These are phyloP conservation scores for Stegophylla sp. DNA, from an alignment of 2,888 invertebrate genomes.

Conservation along the genomic window DNA sequence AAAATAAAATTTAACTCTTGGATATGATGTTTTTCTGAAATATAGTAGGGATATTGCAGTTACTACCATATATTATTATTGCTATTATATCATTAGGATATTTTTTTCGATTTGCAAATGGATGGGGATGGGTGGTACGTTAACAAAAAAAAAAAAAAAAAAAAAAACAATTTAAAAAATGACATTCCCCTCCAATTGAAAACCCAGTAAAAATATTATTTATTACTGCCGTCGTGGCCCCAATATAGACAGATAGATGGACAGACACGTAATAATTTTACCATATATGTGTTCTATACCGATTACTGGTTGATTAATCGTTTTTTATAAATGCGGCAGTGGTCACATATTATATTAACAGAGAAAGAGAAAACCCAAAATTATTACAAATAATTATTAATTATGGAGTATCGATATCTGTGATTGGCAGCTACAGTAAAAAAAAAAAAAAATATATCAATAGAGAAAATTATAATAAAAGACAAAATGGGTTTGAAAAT, in stretches of 20 bases:
- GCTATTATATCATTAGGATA: conserved; percentile 51
- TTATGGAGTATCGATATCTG: conserved; percentile 43
- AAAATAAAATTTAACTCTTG: conserved; percentile 23
- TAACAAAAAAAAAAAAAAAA: conserved; percentile 53
- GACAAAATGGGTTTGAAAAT: conserved; percentile 22
- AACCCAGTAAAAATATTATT: conserved; percentile 53
- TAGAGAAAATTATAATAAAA: conserved; percentile 40
- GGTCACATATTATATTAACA: conserved; percentile 53
- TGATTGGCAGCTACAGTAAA: conserved; percentile 40
- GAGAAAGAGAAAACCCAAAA: conserved; percentile 51
- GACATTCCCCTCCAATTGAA: conserved; percentile 38
- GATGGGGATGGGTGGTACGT: conserved; percentile 10
- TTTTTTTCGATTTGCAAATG: conserved; percentile 44
- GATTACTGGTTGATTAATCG: conserved; percentile 56
- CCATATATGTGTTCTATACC: conserved; percentile 55
- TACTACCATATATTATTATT: conserved; percentile 49
- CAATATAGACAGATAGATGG: conserved; percentile 54
- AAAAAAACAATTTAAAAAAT: conserved; percentile 50
- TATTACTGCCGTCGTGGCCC: conserved; percentile 46
- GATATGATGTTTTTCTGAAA: conserved; percentile 30
- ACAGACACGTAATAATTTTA: conserved; percentile 56
- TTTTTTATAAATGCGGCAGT: conserved; percentile 53
- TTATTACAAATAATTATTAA: conserved; percentile 56
- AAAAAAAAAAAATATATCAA: conserved; percentile 28
- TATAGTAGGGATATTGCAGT: conserved; percentile 38